These are phyloP conservation scores for Zenarchopterus dispar DNA, from an alignment of 2,797 vertebrate species.

Conservation along the genomic window DNA sequence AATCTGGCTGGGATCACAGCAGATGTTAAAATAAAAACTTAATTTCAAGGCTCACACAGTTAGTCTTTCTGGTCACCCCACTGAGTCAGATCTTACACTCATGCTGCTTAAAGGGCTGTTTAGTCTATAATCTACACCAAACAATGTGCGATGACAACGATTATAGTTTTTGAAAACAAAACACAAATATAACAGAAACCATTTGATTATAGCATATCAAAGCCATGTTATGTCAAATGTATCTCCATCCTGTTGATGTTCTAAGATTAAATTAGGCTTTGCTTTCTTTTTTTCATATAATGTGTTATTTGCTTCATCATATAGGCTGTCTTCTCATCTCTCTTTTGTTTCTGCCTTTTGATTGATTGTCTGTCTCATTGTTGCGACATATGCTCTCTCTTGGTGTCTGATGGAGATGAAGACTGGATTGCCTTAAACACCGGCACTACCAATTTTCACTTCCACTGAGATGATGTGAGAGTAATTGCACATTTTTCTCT, in stretches of 20 bases:
- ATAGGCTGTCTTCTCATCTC: conserved; percentile 1
- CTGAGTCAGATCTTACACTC: too few relatives aligned
- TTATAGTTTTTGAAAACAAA: too few relatives aligned
- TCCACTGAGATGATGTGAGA: conserved; percentile 49
- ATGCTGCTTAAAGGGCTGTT: too few relatives aligned
- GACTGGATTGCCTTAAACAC: conserved; percentile 42
- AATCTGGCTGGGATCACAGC: too few relatives aligned
- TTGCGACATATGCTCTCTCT: conserved; percentile 28
- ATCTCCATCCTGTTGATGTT: neutral
- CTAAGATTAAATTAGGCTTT: conserved; percentile 22
- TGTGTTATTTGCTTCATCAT: conserved; percentile 27
- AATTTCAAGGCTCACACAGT: too few relatives aligned
- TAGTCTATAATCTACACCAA: too few relatives aligned
- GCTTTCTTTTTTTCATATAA: conserved; percentile 14
- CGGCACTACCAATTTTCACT: conserved; percentile 51
- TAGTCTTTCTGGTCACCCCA: too few relatives aligned
- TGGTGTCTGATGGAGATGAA: conserved; percentile 29
- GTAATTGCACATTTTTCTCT: conserved; percentile 55
- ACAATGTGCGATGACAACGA: too few relatives aligned
- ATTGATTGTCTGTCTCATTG: conserved; percentile 51
- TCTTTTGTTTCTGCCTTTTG: conserved; percentile 38
- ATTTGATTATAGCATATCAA: too few relatives aligned
- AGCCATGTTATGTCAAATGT: conserved; percentile 7
- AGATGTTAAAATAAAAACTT: too few relatives aligned
- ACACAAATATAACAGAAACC: too few relatives aligned